Conservation (phyloP, 2,113 vertebrate genomes). For the Dipodomys ordii region DNA sequence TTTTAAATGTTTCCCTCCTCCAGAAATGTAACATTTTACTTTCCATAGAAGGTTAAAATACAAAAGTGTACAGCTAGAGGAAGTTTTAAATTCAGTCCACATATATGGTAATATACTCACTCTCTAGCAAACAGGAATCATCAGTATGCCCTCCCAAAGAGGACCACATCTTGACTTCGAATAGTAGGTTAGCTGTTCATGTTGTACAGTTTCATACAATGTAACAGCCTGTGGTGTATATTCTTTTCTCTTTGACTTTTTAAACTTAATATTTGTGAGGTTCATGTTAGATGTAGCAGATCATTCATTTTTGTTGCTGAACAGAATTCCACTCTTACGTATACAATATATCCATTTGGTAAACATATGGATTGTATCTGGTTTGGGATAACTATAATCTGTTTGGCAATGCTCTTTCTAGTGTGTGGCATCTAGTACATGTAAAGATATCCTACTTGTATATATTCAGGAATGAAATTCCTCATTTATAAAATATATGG, state of each 20-base stretch:
- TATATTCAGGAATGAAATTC: neutral
- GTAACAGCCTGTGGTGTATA: neutral
- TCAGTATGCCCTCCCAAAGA: neutral
- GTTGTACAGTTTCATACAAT: neutral
- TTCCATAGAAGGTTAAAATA: neutral
- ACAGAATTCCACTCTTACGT: neutral
- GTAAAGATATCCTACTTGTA: neutral
- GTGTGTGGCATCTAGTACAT: neutral
- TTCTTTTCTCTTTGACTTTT: slow-evolving; percentile 2
- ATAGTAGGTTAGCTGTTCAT: neutral
- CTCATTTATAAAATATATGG: neutral
- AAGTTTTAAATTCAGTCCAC: neutral
- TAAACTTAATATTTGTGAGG: neutral
- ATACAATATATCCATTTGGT: neutral
- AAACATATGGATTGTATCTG: neutral
- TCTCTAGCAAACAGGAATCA: neutral
- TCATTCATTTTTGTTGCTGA: neutral
- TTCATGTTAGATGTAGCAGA: neutral
- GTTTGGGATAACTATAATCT: neutral
- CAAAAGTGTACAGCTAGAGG: neutral
- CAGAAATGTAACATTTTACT: neutral
- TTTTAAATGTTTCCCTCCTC: neutral
- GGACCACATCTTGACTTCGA: neutral
- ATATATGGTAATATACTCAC: neutral
- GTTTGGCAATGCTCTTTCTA: neutral